Base-by-base conservation (phyloP, 2,113 vertebrate species). In the Ascaphus truei region DNA sequence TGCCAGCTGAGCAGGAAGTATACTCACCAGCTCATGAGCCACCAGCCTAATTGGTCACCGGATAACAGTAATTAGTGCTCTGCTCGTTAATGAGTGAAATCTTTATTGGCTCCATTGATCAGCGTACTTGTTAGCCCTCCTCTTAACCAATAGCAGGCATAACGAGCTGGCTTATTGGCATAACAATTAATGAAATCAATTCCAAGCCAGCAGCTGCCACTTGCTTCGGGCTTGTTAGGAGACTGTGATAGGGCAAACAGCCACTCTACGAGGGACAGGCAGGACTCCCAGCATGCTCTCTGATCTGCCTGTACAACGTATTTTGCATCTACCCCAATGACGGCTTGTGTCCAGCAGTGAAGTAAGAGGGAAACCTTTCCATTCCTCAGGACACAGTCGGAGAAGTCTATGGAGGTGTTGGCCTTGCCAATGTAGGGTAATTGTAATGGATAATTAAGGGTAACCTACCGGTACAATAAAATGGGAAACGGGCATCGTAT, bases 151-250 rank as follows among this genome's bases (percentile, higher is more conserved):
- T 96, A 93, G 94, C 86, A 91, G 96, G 95, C 94, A 89, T 96
- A 98, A 98, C 94, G 96, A 97, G 94, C 93, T 94, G 93, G 92
- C 92, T 94, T 98, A 99, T 99, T 95, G 96, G 96, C 97, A 98
- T 96, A 97, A 92, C 97, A 98, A 99, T 99, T 98, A 98, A 98
- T 95, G 92, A 82, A 95, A 98, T 98, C 96, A 98, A 99, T 98
- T 95, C 85, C 91, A 92, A 90, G 93, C 95, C 89, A 92, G 92
- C 87, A 88, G 93, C 93, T 95, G 93, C 94, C 75, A 76, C 80
- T 76, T 81, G 78, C 78, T 82, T 43, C 25, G 16, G 15, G 66
- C 56, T 69, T 60, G 66, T 69, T 69, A 60, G 56, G 43, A 37
- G 25, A 60, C 66, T 27, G 65, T 30, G 51, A 50, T 56, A 50